Evolutionary conservation across 2,797 vertebrate genomes (phyloP).

Genomic region (Lacerta agilis): DNA sequence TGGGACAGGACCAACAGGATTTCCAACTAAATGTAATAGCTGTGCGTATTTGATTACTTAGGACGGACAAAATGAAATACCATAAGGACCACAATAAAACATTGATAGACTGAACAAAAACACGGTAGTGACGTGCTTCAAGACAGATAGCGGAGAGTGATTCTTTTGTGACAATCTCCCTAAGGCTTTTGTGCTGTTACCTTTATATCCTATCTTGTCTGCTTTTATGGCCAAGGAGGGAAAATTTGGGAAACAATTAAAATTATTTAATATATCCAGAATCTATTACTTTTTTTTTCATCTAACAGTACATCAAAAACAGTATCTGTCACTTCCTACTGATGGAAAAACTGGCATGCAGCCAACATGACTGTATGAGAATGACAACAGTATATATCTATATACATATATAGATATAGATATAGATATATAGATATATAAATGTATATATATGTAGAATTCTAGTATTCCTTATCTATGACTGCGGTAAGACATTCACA

Average conservation of each 20-base stretch:
- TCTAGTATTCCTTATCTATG: conserved; percentile 65
- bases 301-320: conserved; percentile 79
- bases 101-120: conserved; percentile 97
- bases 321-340: conserved; percentile 72
- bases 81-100: conserved; percentile 90
- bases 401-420: conserved; percentile 16
- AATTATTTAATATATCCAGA: conserved; percentile 86
- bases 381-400: conserved; percentile 71
- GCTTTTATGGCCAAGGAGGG: conserved; percentile 97
- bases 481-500: conserved; percentile 68
- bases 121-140: conserved; percentile 99
- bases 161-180: conserved; percentile 96
- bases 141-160: conserved; percentile 95
- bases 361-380: conserved; percentile 79
- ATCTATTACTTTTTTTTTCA: conserved; percentile 77
- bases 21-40: conserved; percentile 87
- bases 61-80: conserved; percentile 95
- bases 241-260: conserved; percentile 99
- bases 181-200: conserved; percentile 96
- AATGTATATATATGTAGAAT: conserved; percentile 57
- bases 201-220: conserved; percentile 99
- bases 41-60: conserved; percentile 88
- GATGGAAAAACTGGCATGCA: conserved; percentile 81
- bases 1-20: conserved; percentile 88
- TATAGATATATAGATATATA: not conserved